Evolutionary conservation across 2,113 vertebrate species (phyloP).

Genomic region (Mus pahari): DNA sequence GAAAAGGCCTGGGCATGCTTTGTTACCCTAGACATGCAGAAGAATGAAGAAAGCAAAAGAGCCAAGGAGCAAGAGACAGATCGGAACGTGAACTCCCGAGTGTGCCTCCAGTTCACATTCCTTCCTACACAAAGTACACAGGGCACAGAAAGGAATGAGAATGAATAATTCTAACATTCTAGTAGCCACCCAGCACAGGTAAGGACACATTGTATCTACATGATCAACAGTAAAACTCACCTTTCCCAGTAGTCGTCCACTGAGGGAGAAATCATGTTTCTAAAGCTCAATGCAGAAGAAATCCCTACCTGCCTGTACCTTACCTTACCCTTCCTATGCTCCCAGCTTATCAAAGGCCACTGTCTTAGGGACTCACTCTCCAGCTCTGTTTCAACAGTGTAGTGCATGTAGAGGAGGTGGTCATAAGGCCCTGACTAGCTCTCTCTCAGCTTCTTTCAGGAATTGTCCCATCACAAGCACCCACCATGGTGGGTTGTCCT

Average conservation of each 20-base stretch:
- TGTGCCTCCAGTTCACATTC: background rate
- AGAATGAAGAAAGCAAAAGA: background rate
- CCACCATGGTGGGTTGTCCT: too few species aligned
- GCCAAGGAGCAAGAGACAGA: background rate
- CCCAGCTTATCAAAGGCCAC: background rate
- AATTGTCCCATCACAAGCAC: background rate
- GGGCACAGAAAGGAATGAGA: background rate
- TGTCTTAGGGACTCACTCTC: background rate
- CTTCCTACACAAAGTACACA: rapidly evolving
- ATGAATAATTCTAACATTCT: background rate
- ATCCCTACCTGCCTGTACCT: background rate
- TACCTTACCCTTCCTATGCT: background rate
- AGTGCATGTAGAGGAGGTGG: too few species aligned
- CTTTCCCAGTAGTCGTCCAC: background rate
- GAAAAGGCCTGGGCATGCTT: background rate
- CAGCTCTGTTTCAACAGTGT: background rate
- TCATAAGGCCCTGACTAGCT: too few species aligned
- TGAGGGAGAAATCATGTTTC: background rate
- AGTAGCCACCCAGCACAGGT: background rate
- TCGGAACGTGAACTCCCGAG: background rate
- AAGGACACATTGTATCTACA: background rate
- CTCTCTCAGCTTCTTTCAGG: background rate
- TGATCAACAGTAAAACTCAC: background rate
- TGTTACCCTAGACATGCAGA: background rate
- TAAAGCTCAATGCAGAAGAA: slow-evolving; percentile 13